A percentile compares a stretch with the other conserved stretches of the same genome.
These are phyloP conservation scores for Avahi laniger DNA, from an alignment of 2,797 vertebrate species.

Conservation along the genomic window DNA sequence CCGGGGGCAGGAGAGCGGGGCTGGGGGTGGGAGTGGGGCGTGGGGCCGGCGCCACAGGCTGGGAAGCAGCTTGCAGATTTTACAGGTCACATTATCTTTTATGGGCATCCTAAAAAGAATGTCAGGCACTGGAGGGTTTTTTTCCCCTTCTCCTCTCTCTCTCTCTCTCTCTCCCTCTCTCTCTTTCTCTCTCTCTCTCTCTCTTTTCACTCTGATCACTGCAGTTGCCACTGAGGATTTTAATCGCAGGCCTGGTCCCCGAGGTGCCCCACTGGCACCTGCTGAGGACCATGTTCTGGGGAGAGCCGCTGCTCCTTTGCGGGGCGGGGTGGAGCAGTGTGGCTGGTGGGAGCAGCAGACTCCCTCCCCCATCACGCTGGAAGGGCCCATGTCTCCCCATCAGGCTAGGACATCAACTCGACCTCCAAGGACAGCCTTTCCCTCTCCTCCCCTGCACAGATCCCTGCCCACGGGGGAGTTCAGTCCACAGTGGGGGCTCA, in stretches of 20 bases:
- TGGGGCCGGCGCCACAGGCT: slow-evolving; percentile 65
- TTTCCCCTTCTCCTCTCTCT: neutral
- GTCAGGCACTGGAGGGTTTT: slow-evolving; percentile 83
- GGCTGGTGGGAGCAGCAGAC: fast-evolving
- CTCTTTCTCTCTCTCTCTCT: fast-evolving
- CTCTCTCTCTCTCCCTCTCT: slow-evolving; percentile 43
- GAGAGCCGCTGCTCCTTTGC: neutral
- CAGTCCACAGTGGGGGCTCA: fast-evolving
- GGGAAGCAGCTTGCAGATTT: slow-evolving; percentile 85
- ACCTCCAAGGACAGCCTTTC: neutral
- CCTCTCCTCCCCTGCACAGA: fast-evolving
- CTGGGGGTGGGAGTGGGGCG: slow-evolving; percentile 46
- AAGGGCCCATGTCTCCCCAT: fast-evolving
- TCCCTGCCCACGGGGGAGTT: neutral
- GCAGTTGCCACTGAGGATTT: slow-evolving; percentile 75
- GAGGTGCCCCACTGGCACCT: neutral
- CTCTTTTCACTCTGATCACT: slow-evolving; percentile 63
- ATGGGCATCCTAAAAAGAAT: slow-evolving; percentile 88
- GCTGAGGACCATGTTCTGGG: slow-evolving; percentile 25
- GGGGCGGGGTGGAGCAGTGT: fast-evolving
- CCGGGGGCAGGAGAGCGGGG: slow-evolving; percentile 16
- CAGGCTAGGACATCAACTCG: neutral
- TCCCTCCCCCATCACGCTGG: neutral
- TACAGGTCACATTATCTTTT: slow-evolving; percentile 89
- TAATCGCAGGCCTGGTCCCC: slow-evolving; percentile 64